A percentile compares a stretch with the other conserved stretches of the same genome.
Evolutionary conservation across 2,113 vertebrate species (phyloP).

Genomic region (Leucoraja erinaceus): DNA sequence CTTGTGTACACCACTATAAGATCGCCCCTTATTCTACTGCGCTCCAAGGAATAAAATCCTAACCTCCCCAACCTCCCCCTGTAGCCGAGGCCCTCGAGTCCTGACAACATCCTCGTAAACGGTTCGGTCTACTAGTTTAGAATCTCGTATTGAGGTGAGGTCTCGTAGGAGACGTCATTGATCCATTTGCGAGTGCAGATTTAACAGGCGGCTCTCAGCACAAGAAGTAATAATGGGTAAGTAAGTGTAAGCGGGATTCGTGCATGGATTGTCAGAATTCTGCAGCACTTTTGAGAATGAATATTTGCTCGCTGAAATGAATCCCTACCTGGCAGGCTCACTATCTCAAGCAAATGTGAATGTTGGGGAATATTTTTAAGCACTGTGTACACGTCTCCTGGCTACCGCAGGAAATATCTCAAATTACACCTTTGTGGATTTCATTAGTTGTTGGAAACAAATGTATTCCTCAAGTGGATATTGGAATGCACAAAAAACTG

Average conservation of each 20-base stretch:
- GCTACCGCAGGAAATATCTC: conserved; percentile 69
- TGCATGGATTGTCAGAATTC: conserved; percentile 45
- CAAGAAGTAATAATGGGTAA: conserved; percentile 27
- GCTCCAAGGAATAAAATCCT: too few relatives aligned
- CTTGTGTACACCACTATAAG: too few relatives aligned
- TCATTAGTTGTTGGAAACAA: conserved; percentile 66
- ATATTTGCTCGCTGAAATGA: conserved; percentile 55
- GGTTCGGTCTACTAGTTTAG: not conserved
- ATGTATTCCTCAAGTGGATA: conserved; percentile 40
- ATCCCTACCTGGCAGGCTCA: conserved; percentile 54
- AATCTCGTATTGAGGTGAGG: conserved; percentile 28
- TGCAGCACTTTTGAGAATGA: conserved; percentile 43
- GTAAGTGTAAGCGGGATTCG: conserved; percentile 35
- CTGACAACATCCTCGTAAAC: too few relatives aligned
- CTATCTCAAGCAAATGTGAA: conserved; percentile 61
- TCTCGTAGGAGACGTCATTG: conserved; percentile 8
- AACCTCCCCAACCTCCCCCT: too few relatives aligned
- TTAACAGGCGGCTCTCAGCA: not conserved
- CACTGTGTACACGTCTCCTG: conserved; percentile 63
- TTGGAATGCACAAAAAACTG: not conserved
- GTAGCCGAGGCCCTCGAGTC: too few relatives aligned
- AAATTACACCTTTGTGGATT: conserved; percentile 77
- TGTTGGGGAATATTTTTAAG: conserved; percentile 62
- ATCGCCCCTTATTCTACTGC: too few relatives aligned
- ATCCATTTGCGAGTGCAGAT: conserved; percentile 20